Evolutionary conservation across 2,113 vertebrate genomes (phyloP).

Genomic region (Pandion haliaetus): DNA sequence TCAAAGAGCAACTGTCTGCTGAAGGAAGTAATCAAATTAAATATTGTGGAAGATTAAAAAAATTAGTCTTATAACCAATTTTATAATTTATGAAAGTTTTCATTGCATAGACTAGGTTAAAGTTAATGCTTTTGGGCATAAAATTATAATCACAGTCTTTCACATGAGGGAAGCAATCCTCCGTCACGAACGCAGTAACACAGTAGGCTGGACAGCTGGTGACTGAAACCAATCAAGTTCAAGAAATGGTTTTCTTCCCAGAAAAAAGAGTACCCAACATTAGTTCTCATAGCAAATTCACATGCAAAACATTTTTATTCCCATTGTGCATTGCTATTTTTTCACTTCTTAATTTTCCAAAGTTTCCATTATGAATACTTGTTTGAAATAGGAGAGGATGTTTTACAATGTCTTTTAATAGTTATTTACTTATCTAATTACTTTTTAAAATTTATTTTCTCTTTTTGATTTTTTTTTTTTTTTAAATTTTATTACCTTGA

Average conservation of each 20-base stretch:
- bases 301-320: not conserved
- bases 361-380: not conserved
- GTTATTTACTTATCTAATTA: not conserved
- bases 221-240: not conserved
- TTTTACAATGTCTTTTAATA: not conserved
- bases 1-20: not conserved
- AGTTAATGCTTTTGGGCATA: not conserved
- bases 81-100: not conserved
- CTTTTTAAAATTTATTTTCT: not conserved
- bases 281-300: not conserved
- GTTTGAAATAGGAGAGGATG: not conserved
- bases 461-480: no score
- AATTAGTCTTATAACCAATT: not conserved
- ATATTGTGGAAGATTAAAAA: not conserved
- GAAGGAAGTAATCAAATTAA: not conserved
- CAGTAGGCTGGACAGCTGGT: not conserved
- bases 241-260: not conserved
- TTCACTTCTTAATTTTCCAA: not conserved
- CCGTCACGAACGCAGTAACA: not conserved
- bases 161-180: not conserved
- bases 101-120: not conserved
- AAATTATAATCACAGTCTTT: not conserved
- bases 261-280: not conserved
- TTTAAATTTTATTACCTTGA: not conserved
- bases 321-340: not conserved